These are phyloP conservation scores for Acrobasis suavella DNA, from an alignment of 2,888 invertebrate species.

Conservation along the genomic window DNA sequence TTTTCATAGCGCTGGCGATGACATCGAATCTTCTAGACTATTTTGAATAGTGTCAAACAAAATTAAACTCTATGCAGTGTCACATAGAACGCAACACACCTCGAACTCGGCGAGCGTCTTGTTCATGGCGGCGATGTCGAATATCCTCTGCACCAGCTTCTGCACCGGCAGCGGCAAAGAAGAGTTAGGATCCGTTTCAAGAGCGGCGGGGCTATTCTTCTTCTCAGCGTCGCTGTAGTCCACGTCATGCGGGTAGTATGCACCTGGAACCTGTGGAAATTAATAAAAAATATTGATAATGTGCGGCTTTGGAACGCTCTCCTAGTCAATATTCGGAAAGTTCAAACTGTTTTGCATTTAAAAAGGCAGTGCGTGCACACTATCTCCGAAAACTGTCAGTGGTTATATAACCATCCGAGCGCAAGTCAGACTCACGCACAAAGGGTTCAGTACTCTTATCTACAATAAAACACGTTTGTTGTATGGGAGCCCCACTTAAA, in stretches of 20 bases:
- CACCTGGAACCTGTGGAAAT: constrained; percentile 82
- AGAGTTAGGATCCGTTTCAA: constrained; percentile 80
- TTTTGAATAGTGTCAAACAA: no score
- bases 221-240: constrained; percentile 88
- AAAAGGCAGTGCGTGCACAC: no score
- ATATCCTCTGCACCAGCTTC: constrained; percentile 91
- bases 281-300: constrained; percentile 2
- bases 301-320: no score
- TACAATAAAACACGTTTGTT: no score
- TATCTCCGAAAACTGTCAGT: no score
- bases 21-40: constrained; percentile 86
- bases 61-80: no score
- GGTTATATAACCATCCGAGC: no score
- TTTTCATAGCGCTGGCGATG: constrained; percentile 89
- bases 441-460: no score
- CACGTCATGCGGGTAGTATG: constrained; percentile 93
- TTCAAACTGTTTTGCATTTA: no score
- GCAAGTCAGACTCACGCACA: no score
- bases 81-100: constrained; percentile 57
- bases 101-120: constrained; percentile 96
- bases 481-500: no score
- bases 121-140: constrained; percentile 96
- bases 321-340: no score
- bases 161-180: constrained; percentile 90
- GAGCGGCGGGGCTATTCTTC: constrained; percentile 58